phyloP scores from a whole-genome alignment of 2,888 invertebrate genomes.

The Cylindroiulus punctatus region DNA sequence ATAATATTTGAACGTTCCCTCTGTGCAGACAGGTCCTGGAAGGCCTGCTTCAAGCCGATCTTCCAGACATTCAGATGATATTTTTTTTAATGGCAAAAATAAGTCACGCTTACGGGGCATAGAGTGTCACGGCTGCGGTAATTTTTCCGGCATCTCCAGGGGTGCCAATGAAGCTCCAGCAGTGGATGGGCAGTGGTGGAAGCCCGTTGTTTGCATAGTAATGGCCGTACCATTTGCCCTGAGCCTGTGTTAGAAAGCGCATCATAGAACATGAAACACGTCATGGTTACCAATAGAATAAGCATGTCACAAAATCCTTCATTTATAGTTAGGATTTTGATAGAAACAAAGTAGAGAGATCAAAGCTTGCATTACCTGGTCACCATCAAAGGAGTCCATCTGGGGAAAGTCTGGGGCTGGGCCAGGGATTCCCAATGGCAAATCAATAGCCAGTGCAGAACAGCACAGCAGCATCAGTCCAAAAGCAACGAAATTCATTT shows the following conservation, averaged over 20 bases:
- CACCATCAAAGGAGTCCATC: not conserved
- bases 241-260: not conserved
- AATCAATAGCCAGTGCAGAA: not conserved
- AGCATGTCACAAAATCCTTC: too few relatives aligned
- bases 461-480: not conserved
- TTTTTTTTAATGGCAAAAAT: not conserved
- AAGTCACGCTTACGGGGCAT: not conserved
- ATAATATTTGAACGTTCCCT: too few relatives aligned
- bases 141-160: not conserved
- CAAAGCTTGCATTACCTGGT: not conserved
- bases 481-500: not conserved
- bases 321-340: too few relatives aligned
- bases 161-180: not conserved
- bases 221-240: not conserved
- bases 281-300: too few relatives aligned
- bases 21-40: too few relatives aligned
- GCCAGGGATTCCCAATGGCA: not conserved
- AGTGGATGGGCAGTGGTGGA: slow-evolving; percentile 5
- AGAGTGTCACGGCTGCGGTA: not conserved
- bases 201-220: not conserved
- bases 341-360: too few relatives aligned
- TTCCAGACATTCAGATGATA: too few relatives aligned
- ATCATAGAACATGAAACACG: not conserved
- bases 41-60: too few relatives aligned
- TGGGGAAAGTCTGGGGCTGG: not conserved